A percentile compares a stretch with the other conserved stretches of the same genome.
Evolutionary conservation across 2,797 vertebrate species (phyloP).

Genomic region (Sebastes dallii): DNA sequence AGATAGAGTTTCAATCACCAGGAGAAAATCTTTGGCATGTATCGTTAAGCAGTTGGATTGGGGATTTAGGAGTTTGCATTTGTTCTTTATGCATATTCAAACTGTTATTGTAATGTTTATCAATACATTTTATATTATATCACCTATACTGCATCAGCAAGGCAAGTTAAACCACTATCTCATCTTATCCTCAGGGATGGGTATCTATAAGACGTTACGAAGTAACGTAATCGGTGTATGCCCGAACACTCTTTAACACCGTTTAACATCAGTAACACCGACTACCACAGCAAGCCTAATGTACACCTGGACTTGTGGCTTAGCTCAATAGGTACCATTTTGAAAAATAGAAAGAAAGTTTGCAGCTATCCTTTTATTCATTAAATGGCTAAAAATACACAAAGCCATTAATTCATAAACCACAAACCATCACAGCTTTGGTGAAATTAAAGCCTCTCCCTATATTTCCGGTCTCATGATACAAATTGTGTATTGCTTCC

Average conservation of each 20-base stretch:
- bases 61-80: not conserved
- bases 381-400: not conserved
- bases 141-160: not conserved
- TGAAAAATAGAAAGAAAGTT: not conserved
- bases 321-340: not conserved
- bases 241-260: too few species aligned
- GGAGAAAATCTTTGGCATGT: not conserved
- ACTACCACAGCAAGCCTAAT: too few species aligned
- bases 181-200: not conserved
- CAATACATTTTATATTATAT: not conserved
- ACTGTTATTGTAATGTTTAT: not conserved
- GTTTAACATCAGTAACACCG: too few species aligned
- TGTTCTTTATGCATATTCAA: not conserved
- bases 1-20: not conserved
- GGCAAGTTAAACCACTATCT: not conserved
- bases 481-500: not conserved
- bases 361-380: not conserved
- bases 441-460: not conserved
- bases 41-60: too few species aligned
- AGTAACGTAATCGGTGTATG: too few species aligned
- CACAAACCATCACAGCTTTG: not conserved
- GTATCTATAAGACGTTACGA: too few species aligned
- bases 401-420: not conserved
- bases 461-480: not conserved
- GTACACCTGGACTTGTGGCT: not conserved